Conservation (phyloP, 23 tunicate species). For the Phallusia fumigata region DNA sequence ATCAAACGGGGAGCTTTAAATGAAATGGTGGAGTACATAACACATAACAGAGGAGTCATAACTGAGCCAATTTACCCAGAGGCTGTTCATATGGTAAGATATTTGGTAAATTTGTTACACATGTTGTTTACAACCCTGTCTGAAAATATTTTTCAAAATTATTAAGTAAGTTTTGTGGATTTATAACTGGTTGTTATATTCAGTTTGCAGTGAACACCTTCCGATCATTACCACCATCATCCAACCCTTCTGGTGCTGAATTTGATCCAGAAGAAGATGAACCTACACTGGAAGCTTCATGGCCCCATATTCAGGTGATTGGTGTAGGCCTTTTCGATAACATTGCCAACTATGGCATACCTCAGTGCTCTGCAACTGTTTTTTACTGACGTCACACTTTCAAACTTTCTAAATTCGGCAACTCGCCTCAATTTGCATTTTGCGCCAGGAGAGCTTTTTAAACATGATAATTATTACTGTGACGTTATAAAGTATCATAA, state of each 20-base stretch:
- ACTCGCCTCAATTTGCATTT: no score
- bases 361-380: no score
- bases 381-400: no score
- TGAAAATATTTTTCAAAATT: neutral
- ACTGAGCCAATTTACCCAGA: slow-evolving; percentile 94
- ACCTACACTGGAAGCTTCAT: slow-evolving; percentile 89
- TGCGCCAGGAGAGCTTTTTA: no score
- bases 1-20: slow-evolving; percentile 96
- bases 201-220: slow-evolving; percentile 99
- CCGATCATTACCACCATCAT: slow-evolving; percentile 94
- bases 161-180: neutral
- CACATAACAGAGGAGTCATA: slow-evolving; percentile 88
- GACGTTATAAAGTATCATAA: no score
- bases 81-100: slow-evolving; percentile 94
- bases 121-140: neutral
- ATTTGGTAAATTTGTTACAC: no score
- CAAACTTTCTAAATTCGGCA: no score
- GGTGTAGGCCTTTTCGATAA: no score
- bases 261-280: slow-evolving; percentile 98
- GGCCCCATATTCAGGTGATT: slow-evolving; percentile 97
- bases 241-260: slow-evolving; percentile 96
- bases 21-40: slow-evolving; percentile 98
- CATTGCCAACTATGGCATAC: no score
- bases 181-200: neutral
- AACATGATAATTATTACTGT: no score